Base-by-base conservation (phyloP, 2,797 vertebrate species). In the Ceryle rudis region DNA sequence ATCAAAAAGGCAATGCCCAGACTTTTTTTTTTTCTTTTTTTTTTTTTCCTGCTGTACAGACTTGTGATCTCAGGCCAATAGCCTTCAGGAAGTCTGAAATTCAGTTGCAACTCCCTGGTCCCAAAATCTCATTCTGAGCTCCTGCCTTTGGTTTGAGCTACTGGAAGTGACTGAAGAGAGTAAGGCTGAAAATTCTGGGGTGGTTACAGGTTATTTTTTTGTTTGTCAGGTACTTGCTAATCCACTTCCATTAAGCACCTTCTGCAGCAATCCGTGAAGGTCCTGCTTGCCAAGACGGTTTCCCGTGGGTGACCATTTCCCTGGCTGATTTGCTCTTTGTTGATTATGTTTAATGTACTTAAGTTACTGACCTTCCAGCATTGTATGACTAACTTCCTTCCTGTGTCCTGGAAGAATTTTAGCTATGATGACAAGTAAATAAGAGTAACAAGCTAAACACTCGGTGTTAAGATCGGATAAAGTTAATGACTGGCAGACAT, bases 341-440 rank as follows among this genome's bases (percentile, higher is more conserved):
- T 37, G 37, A 37, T 80, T 82, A 28, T 85, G 52, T 80, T 82
- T 61, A 28, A 86, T 86, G 39, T 57, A 46, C 14, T 54, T 19
- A 21, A n/a, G 17, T 81, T 52, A 14, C 15, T 82, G 89, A 82
- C 44, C 39, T 78, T 64, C 44, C 78, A 81, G 57, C 19, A 5
- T 2, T 51, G 41, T 20, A 28, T 72, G 75, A 71, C 10, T 81
- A 39, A 75, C 66, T 93, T 92, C 79, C 91, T 93, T 90, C 82
- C 72, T 65, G 33, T 86, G 55, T 29, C 79, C 75, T 80, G 33
- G 49, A 47, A 78, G 21, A 64, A 33, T 73, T 86, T 82, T 4
- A 64, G 52, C 35, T 70, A 10, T 49, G 41, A 29, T 42, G 75
- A 60, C 31, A 49, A 84, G 49, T 64, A 0, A 35, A 65, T 67